Conservation (phyloP, 1,140 invertebrate species). For the Leptinotarsa texana region DNA sequence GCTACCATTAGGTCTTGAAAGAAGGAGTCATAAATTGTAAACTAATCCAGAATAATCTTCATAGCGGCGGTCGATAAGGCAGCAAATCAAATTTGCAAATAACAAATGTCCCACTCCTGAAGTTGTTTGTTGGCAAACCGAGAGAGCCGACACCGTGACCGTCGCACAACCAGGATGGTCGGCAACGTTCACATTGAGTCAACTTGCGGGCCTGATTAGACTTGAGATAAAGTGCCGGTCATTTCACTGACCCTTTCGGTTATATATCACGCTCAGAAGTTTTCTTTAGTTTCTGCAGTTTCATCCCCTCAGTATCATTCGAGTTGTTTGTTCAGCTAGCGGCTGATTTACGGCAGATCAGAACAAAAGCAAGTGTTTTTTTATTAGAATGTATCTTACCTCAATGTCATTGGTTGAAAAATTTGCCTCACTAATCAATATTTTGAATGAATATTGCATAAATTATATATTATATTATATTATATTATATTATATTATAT, state of each 20-base stretch:
- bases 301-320: not conserved
- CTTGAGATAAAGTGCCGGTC: slow-evolving; percentile 49
- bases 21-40: slow-evolving; percentile 33
- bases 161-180: too few relatives aligned
- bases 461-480: too few relatives aligned
- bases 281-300: slow-evolving; percentile 17
- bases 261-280: slow-evolving; percentile 13
- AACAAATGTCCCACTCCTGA: slow-evolving; percentile 53
- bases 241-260: slow-evolving; percentile 42
- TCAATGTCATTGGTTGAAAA: too few relatives aligned
- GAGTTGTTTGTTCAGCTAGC: not conserved
- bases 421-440: too few relatives aligned
- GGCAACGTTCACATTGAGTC: not conserved
- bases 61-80: slow-evolving; percentile 32
- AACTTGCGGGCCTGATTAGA: slow-evolving; percentile 38
- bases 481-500: too few relatives aligned
- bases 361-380: too few relatives aligned
- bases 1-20: not conserved
- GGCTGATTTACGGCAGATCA: not conserved
- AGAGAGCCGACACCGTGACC: slow-evolving; percentile 31
- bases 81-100: slow-evolving; percentile 54
- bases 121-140: slow-evolving; percentile 48
- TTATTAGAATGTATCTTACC: too few relatives aligned
- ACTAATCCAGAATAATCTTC: slow-evolving; percentile 46
- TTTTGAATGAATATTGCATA: too few relatives aligned